These are phyloP conservation scores for Saxidomus purpurata DNA, from an alignment of 1,140 invertebrate genomes.

Conservation along the genomic window DNA sequence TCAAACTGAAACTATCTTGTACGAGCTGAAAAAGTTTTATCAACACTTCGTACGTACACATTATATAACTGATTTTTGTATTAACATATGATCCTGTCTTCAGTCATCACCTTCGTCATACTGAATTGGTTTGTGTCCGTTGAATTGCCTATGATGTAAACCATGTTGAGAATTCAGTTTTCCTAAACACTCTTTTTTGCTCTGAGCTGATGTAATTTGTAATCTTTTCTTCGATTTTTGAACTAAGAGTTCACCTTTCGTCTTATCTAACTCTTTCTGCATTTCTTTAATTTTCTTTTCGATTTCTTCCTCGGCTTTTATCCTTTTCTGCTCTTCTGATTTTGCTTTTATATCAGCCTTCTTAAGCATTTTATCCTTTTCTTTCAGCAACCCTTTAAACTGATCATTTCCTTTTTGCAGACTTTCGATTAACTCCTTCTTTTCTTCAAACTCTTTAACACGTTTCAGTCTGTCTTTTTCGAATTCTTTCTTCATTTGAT, in stretches of 20 bases:
- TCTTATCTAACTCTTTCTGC: slow-evolving; percentile 36
- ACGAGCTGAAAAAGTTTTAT: too few relatives aligned
- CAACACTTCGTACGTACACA: too few relatives aligned
- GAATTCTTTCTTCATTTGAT: slow-evolving; percentile 24
- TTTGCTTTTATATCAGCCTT: slow-evolving; percentile 27
- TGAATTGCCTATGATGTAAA: background rate
- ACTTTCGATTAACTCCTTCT: slow-evolving; percentile 37
- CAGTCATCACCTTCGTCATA: slow-evolving; percentile 45
- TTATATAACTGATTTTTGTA: too few relatives aligned
- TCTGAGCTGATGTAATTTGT: background rate
- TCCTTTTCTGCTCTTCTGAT: slow-evolving; percentile 26
- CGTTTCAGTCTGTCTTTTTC: slow-evolving; percentile 40
- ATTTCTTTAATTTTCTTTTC: background rate
- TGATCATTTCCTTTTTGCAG: background rate
- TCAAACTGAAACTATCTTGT: too few relatives aligned
- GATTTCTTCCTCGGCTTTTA: slow-evolving; percentile 12
- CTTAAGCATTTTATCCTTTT: slow-evolving; percentile 33
- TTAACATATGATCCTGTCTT: too few relatives aligned
- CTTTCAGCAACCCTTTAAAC: slow-evolving; percentile 12
- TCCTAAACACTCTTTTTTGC: background rate
- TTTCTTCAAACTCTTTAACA: slow-evolving; percentile 37
- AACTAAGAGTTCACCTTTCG: slow-evolving; percentile 10
- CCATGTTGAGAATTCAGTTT: slow-evolving; percentile 32
- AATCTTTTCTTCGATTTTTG: slow-evolving; percentile 6
- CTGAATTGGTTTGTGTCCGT: background rate